Evolutionary conservation across 1,140 invertebrate genomes (phyloP).

Genomic region (Anthonomus grandis): DNA sequence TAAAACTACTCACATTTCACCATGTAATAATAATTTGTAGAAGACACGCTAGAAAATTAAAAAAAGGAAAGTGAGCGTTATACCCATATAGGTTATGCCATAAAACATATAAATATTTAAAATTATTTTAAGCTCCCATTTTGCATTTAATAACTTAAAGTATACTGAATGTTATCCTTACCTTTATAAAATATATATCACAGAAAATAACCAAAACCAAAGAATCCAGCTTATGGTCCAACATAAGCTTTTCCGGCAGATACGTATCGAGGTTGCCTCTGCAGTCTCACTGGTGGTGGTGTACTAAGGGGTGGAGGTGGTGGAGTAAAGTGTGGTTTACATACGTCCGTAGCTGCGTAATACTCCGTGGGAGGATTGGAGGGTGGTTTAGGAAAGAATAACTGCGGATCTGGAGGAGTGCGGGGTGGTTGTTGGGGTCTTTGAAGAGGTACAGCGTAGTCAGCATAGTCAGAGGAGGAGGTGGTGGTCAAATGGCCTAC

Average conservation of each 20-base stretch:
- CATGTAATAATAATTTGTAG: no score
- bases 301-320: constrained; percentile 42
- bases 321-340: constrained; percentile 31
- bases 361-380: constrained; percentile 40
- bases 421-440: constrained; percentile 28
- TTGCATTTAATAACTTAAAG: no score
- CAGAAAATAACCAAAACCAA: constrained; percentile 31
- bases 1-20: no score
- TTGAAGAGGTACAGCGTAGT: constrained; percentile 45
- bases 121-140: no score
- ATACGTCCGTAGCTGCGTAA: constrained; percentile 46
- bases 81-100: no score
- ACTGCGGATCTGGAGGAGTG: constrained; percentile 38
- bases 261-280: constrained; percentile 41
- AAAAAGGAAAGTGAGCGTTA: no score
- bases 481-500: constrained; percentile 26
- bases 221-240: constrained; percentile 43
- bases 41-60: no score
- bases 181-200: no score
- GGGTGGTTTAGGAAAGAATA: constrained; percentile 43
- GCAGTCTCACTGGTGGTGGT: constrained; percentile 40
- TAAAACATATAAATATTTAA: no score
- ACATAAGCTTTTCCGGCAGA: constrained; percentile 37
- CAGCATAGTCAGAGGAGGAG: constrained; percentile 38
- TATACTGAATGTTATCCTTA: no score